phyloP scores from a whole-genome alignment of 1,140 invertebrate species.

The Atta texana region DNA sequence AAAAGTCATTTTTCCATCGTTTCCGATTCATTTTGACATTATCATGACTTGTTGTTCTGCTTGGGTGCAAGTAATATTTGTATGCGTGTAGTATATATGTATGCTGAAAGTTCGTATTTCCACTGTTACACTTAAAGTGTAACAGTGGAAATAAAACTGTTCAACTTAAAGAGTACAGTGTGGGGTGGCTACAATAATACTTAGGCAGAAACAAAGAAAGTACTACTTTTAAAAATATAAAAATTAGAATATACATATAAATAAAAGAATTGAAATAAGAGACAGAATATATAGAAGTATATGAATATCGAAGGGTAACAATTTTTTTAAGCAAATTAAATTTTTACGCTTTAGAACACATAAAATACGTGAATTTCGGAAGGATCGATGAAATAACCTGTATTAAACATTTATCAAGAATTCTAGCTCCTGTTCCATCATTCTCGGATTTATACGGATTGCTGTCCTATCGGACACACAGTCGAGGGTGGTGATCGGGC shows the following conservation, averaged over 20 bases:
- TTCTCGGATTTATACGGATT: slow-evolving; percentile 37
- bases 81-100: no score
- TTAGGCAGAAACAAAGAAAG: neutral
- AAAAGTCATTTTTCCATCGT: no score
- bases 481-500: slow-evolving; percentile 14
- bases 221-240: neutral
- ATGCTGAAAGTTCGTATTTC: no score
- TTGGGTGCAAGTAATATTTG: no score
- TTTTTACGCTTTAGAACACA: neutral
- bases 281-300: no score
- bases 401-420: slow-evolving; percentile 13
- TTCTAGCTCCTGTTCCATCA: slow-evolving; percentile 21
- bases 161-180: no score
- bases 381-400: neutral
- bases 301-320: neutral
- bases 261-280: neutral
- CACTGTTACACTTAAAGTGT: no score
- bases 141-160: no score
- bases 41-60: no score
- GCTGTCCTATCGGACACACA: slow-evolving; percentile 1
- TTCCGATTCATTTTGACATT: no score
- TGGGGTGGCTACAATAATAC: neutral
- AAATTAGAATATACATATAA: neutral
- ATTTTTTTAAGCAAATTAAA: neutral
- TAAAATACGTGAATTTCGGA: neutral